Conservation (phyloP, 1,140 invertebrate genomes). For the Oryzaephilus surinamensis region DNA sequence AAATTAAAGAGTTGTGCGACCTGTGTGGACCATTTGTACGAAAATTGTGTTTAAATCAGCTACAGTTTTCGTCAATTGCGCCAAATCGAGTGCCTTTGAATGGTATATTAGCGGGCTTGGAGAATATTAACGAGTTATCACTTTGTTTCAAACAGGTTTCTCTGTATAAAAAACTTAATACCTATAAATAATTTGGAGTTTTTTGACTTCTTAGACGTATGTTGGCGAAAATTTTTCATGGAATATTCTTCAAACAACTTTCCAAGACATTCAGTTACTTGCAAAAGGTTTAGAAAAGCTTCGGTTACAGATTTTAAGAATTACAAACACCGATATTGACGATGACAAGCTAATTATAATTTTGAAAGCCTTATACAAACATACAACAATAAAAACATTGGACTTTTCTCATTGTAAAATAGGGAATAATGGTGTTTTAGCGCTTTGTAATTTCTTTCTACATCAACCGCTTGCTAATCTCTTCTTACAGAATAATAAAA, state of each 20-base stretch:
- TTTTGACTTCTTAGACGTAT: slow-evolving; percentile 29
- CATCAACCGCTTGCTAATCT: slow-evolving; percentile 36
- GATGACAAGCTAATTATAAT: slow-evolving; percentile 39
- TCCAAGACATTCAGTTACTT: slow-evolving; percentile 39
- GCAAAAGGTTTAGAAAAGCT: slow-evolving; percentile 38
- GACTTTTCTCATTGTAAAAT: slow-evolving; percentile 43
- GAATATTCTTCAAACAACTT: slow-evolving; percentile 39
- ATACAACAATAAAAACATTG: slow-evolving; percentile 33
- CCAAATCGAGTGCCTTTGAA: slow-evolving; percentile 41
- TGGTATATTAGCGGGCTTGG: slow-evolving; percentile 36
- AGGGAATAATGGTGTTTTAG: slow-evolving; percentile 36
- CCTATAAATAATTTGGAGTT: too few species aligned
- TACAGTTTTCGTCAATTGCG: slow-evolving; percentile 14
- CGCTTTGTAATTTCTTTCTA: slow-evolving; percentile 37
- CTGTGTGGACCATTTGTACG: slow-evolving; percentile 39
- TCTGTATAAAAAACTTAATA: too few species aligned
- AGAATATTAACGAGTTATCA: slow-evolving; percentile 39
- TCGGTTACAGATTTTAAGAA: slow-evolving; percentile 35
- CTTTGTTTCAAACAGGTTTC: slow-evolving; percentile 30
- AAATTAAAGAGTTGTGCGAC: slow-evolving; percentile 38
- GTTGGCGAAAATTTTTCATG: slow-evolving; percentile 36
- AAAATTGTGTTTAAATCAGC: slow-evolving; percentile 19
- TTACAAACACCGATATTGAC: slow-evolving; percentile 40
- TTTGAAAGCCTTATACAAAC: slow-evolving; percentile 36
- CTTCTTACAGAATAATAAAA: slow-evolving; percentile 38